These are phyloP conservation scores for Drosophila kepulauana DNA, from an alignment of 1,140 invertebrate genomes.

Conservation along the genomic window DNA sequence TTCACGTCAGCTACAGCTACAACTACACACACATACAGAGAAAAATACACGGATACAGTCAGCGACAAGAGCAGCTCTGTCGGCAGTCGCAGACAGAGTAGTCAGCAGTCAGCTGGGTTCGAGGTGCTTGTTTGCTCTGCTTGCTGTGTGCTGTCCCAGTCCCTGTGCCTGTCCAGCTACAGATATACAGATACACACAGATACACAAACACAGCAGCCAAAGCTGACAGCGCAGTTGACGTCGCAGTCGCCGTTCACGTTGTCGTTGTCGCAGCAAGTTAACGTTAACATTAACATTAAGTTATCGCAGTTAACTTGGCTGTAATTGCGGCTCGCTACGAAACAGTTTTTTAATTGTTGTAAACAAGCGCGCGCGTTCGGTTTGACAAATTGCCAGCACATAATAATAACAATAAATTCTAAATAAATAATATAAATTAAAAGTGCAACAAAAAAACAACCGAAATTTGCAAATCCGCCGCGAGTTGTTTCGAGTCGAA, in stretches of 20 bases:
- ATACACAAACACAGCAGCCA: slow-evolving; percentile 23
- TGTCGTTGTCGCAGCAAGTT: slow-evolving; percentile 36
- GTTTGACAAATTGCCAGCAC: slow-evolving; percentile 44
- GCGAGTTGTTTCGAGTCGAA: slow-evolving; percentile 38
- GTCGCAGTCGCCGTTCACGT: slow-evolving; percentile 9
- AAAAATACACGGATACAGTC: background rate
- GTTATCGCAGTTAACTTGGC: slow-evolving; percentile 69
- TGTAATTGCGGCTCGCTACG: slow-evolving; percentile 69
- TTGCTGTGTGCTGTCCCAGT: slow-evolving; percentile 26
- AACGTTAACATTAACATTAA: slow-evolving; percentile 54
- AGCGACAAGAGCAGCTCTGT: slow-evolving; percentile 23
- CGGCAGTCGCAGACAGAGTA: slow-evolving; percentile 27
- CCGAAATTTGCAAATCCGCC: slow-evolving; percentile 16
- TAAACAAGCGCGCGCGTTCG: slow-evolving; percentile 74
- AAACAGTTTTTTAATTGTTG: slow-evolving; percentile 72
- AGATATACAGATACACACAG: slow-evolving; percentile 7
- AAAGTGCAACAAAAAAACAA: background rate
- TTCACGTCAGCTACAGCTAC: slow-evolving; percentile 51
- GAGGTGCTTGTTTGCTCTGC: slow-evolving; percentile 42
- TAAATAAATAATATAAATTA: slow-evolving; percentile 10
- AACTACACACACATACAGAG: background rate
- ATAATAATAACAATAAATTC: slow-evolving; percentile 9
- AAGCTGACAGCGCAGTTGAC: slow-evolving; percentile 25
- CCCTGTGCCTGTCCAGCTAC: slow-evolving; percentile 25
- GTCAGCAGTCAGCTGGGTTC: slow-evolving; percentile 53